Evolutionary conservation across 1,140 invertebrate genomes (phyloP).

Genomic region (Penaeus chinensis): DNA sequence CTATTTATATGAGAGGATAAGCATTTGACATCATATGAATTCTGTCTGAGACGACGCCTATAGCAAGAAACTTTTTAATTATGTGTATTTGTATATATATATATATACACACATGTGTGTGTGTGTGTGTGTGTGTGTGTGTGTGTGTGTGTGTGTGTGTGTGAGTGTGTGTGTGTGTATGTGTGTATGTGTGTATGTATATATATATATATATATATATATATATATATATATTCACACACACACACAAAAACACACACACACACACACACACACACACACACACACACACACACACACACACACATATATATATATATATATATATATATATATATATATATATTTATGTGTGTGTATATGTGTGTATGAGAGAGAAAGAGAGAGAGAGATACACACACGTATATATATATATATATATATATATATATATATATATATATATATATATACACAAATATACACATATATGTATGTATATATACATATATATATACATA

Average conservation of each 20-base stretch:
- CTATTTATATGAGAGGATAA: too few relatives aligned
- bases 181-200: neutral
- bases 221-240: neutral
- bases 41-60: too few relatives aligned
- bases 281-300: too few relatives aligned
- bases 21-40: too few relatives aligned
- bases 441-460: neutral
- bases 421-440: neutral
- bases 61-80: too few relatives aligned
- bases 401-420: neutral
- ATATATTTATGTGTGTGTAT: neutral
- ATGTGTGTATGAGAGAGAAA: too few relatives aligned
- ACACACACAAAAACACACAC: neutral
- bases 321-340: slow-evolving; percentile 4
- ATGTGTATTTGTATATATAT: neutral
- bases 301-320: neutral
- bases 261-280: neutral
- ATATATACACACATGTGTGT: neutral
- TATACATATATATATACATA: neutral
- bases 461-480: neutral
- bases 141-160: neutral
- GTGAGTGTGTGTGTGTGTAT: neutral
- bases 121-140: neutral
- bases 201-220: neutral
- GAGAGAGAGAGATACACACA: too few relatives aligned